Conservation (phyloP, 2,797 vertebrate genomes). For the Alca torda region DNA sequence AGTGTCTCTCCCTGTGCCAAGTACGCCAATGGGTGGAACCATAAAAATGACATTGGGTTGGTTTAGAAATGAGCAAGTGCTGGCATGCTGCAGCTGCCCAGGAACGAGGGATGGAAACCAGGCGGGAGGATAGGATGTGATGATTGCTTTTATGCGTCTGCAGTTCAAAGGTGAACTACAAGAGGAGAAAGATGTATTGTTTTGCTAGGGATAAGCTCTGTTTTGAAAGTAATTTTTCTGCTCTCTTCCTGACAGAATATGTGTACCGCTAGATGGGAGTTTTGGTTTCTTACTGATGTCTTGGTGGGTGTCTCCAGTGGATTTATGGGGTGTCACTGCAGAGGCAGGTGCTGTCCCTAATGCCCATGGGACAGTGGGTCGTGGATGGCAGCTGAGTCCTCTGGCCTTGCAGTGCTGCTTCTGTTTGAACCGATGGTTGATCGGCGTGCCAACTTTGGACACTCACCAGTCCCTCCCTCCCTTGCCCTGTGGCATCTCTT, state of each 20-base stretch:
- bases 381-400: background rate
- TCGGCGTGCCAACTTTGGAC: rapidly evolving
- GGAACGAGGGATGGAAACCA: background rate
- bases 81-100: slow-evolving; percentile 30
- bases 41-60: slow-evolving; percentile 13
- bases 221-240: background rate
- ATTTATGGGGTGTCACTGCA: background rate
- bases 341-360: background rate
- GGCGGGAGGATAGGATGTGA: background rate
- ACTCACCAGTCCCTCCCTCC: background rate
- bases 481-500: background rate
- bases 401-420: background rate
- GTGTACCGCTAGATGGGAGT: background rate
- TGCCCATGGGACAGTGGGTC: background rate
- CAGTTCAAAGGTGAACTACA: background rate
- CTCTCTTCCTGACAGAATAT: background rate
- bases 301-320: background rate
- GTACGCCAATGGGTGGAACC: slow-evolving; percentile 22
- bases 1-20: slow-evolving; percentile 24
- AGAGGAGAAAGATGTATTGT: background rate
- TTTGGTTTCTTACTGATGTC: background rate
- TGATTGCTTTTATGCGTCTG: background rate
- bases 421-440: background rate
- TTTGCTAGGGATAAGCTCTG: background rate
- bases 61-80: slow-evolving; percentile 22